phyloP scores from a whole-genome alignment of 1,140 invertebrate genomes.

The Apolygus lucorum region DNA sequence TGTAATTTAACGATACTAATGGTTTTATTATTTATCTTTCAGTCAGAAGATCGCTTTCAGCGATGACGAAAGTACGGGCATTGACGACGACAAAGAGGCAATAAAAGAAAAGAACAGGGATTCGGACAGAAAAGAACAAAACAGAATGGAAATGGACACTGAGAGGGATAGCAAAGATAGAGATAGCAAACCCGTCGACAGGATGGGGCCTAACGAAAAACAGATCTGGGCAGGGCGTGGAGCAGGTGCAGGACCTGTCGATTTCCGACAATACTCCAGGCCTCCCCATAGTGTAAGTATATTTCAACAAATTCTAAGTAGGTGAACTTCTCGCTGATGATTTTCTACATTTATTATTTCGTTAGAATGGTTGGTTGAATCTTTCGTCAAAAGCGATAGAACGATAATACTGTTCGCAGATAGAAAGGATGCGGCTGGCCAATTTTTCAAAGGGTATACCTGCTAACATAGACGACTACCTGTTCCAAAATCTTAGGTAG shows the following conservation, averaged over 20 bases:
- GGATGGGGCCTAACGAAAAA: not conserved
- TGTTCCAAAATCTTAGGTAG: too few species aligned
- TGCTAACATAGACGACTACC: too few species aligned
- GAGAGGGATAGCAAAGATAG: not conserved
- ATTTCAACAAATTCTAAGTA: too few species aligned
- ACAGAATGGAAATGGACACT: not conserved
- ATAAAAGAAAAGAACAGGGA: conserved; percentile 23
- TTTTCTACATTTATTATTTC: too few species aligned
- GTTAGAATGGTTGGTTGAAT: too few species aligned
- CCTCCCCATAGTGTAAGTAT: conserved; percentile 13
- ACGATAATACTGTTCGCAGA: too few species aligned
- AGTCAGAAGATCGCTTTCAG: conserved; percentile 88
- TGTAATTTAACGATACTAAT: too few species aligned
- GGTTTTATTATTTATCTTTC: conserved; percentile 37
- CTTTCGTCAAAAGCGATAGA: too few species aligned
- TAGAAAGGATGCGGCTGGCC: too few species aligned
- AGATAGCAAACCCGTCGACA: not conserved
- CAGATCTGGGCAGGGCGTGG: not conserved
- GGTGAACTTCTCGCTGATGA: too few species aligned
- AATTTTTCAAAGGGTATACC: too few species aligned
- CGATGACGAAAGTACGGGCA: conserved; percentile 65
- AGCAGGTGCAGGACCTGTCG: not conserved
- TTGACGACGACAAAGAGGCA: conserved; percentile 38
- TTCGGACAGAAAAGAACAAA: conserved; percentile 30
- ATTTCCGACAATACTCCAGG: not conserved